phyloP scores from a whole-genome alignment of 2,888 invertebrate species.

The Oegoconia quadripuncta region DNA sequence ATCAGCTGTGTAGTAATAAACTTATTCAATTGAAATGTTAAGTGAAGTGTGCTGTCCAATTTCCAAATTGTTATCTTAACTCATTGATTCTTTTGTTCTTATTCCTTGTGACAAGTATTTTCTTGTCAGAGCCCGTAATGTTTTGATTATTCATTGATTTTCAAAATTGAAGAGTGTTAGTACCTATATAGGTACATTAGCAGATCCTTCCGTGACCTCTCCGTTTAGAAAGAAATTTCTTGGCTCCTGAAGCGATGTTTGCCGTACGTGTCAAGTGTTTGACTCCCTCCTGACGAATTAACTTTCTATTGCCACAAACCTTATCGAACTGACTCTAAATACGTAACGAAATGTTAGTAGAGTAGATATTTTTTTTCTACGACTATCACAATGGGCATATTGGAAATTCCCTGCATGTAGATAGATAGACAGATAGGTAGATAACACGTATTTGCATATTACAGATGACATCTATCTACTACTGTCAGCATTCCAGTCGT shows the following conservation, averaged over 20 bases:
- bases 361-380: conserved; percentile 1
- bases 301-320: conserved; percentile 40
- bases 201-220: conserved; percentile 40
- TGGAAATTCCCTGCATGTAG: no score
- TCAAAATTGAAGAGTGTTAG: conserved; percentile 43
- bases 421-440: no score
- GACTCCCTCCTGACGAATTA: conserved; percentile 42
- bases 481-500: conserved; percentile 56
- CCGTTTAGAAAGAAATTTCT: conserved; percentile 39
- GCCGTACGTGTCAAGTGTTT: conserved; percentile 52
- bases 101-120: no score
- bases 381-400: no score
- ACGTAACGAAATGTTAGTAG: neutral
- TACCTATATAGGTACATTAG: no score
- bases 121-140: no score
- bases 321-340: conserved; percentile 14
- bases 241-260: conserved; percentile 42
- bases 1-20: neutral
- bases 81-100: no score
- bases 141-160: conserved; percentile 54
- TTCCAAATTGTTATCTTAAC: no score
- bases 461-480: conserved; percentile 39
- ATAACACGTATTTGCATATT: conserved; percentile 14
- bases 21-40: neutral
- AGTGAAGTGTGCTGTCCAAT: no score